Base-by-base conservation (phyloP, 2,113 vertebrate species). In the Origma solitaria region DNA sequence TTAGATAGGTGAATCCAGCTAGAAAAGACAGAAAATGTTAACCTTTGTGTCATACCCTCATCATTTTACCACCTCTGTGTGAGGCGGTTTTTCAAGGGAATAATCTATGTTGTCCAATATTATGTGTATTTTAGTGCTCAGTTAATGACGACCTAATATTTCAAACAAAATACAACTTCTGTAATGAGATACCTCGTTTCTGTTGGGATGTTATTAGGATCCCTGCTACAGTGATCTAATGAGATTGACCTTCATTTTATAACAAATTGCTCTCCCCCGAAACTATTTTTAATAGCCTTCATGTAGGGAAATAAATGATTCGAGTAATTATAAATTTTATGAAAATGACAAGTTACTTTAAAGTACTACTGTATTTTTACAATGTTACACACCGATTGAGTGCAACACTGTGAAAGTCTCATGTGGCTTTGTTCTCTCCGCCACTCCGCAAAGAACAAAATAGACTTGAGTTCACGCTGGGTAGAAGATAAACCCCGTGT, bases 191-290 rank as follows among this genome's bases (percentile, higher is more conserved):
- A 60, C 38, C 50, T 89, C 6, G 0, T 94, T 96, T 90, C 92
- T 95, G 66, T 66, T 86, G 88, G 90, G 84, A 80, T 87, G 77
- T 93, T 90, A 92, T 92, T 89, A 91, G 83, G 58, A 75, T 91
- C 56, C 88, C 75, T 85, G 90, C 73, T 83, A 38, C 51, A 49
- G 62, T 30, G 50, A 85, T 94, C 80, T 94, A 82, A 96, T 92
- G 88, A 96, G 94, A 84, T 86, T 96, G 94, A 94, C 96, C 95
- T 96, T 97, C 69, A 64, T 95, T 88, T 79, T 58, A 6, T 73
- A 93, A 79, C 69, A 93, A 96, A 96, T 91, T 89, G 73, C n/a
- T 35, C 70, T 84, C 64, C 70, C 62, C 66, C 37, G 93, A 87
- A 92, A 92, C 72, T 85, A 75, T 79, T 95, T 90, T 93, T 92